phyloP scores from a whole-genome alignment of 2,888 invertebrate genomes.

The Synergus itoensis region DNA sequence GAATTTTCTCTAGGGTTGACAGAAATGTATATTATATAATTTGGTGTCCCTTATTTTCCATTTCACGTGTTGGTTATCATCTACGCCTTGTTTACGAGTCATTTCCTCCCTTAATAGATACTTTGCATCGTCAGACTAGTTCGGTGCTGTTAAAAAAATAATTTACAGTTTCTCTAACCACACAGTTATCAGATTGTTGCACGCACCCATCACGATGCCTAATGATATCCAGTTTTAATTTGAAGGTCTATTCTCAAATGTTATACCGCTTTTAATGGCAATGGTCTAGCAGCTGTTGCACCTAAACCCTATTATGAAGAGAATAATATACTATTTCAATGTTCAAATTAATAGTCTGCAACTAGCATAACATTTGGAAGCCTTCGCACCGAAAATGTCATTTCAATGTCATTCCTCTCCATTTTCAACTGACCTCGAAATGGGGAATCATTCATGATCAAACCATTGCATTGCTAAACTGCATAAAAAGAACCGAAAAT shows the following conservation, averaged over 20 bases:
- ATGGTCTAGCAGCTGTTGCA: slow-evolving; percentile 35
- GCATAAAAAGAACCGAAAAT: background rate
- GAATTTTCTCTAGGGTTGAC: background rate
- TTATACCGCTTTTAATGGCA: slow-evolving; percentile 28
- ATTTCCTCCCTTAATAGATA: slow-evolving; percentile 24
- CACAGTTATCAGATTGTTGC: slow-evolving; percentile 37
- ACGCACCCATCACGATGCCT: slow-evolving; percentile 18
- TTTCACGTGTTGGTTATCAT: background rate
- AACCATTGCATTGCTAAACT: background rate
- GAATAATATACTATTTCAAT: slow-evolving; percentile 22
- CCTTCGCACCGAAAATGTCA: background rate
- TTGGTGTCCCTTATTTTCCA: background rate
- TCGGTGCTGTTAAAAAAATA: slow-evolving; percentile 11
- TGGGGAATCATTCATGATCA: background rate
- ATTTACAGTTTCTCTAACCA: slow-evolving; percentile 38
- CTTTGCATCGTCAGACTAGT: slow-evolving; percentile 12
- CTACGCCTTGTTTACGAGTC: slow-evolving; percentile 6
- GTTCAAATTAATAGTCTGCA: slow-evolving; percentile 26
- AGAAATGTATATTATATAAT: background rate
- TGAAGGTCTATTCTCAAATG: slow-evolving; percentile 32
- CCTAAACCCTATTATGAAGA: slow-evolving; percentile 33
- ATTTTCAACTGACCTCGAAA: background rate
- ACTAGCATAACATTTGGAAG: background rate
- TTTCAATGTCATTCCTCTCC: background rate
- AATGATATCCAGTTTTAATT: slow-evolving; percentile 36